Base-by-base conservation (phyloP, 1,140 invertebrate genomes). In the Eupristina koningsbergeri region DNA sequence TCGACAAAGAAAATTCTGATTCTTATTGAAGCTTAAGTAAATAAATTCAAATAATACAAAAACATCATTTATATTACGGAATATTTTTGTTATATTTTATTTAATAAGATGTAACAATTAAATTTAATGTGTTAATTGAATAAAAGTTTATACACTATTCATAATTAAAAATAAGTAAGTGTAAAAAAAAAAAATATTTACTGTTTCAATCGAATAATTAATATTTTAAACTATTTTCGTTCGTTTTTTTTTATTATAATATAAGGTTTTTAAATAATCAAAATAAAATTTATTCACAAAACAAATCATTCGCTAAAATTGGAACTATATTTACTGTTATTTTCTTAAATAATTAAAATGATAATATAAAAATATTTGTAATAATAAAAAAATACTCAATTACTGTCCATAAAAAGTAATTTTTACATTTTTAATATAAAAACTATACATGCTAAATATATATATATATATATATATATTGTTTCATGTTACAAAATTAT, bases 261-360 rank as follows among this genome's bases (percentile, higher is more conserved):
- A 58, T 58, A 9, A 26, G 26, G 26, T 58, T 26, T 58, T 26
- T 5, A 13, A 9, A 58, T 53, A 58, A 7, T 75, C 6, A 31
- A 53, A 53, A 15, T 75, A 9, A 26, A 17, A 78, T 63, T 41
- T 61, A 41, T 61, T 61, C 3, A n/a, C 61, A 36, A 34, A 31
- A 76, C 73, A 58, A 83, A 83, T 71, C 81, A 83, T 83, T 83
- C 64, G 36, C 45, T 83, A 61, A 83, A 36, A 53, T 53, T 47
- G 45, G 71, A 29, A 7, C 13, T 45, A 6, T 13, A 58, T 63
- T 29, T 63, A 63, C 5, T n/a, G n/a, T n/a, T n/a, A n/a, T n/a
- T n/a, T n/a, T n/a, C n/a, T n/a, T n/a, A n/a, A n/a, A n/a, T n/a
- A n/a, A n/a, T n/a, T n/a, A n/a, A n/a, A n/a, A n/a, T n/a, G n/a